Base-by-base conservation (phyloP, 2,113 vertebrate species). In the Lynx canadensis region DNA sequence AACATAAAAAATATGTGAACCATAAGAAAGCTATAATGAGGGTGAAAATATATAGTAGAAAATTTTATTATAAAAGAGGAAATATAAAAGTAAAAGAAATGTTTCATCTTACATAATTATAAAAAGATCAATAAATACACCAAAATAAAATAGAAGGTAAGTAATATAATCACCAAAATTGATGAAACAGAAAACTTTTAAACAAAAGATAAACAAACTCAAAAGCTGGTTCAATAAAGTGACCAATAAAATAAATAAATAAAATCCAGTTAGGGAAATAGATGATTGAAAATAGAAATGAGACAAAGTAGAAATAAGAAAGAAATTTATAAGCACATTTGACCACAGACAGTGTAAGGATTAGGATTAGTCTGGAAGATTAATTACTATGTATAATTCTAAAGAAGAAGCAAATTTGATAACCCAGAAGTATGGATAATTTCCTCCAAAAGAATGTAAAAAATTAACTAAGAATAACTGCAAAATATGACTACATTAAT, bases 221-320 rank as follows among this genome's bases (percentile, higher is more conserved):
- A 85, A 96, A 92, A 86, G 21, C 3, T 36, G 3, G 21, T 81
- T 92, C 91, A n/a, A 31, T 92, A 79, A 92, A 57, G 52, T 96
- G 31, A 48, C 10, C 16, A 80, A 88, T 36, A 82, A 87, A 84
- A 78, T 33, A 19, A 84, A 85, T 69, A 73, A 93, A 66, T 89
- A 94, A 95, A 97, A 94, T 69, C 92, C 4, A 82, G 19, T 38
- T 71, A 68, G 80, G 38, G 33, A 96, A 69, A 29, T 5, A 65
- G 33, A 79, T 68, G 68, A 19, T 29, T 48, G 6, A n/a, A 95
- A 84, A 55, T 48, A 95, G 33, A 92, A 94, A 79, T 21, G 69
- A 79, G 60, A 57, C 25, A 97, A 85, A 48, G 29, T 83, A 89
- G 60, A 45, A 90, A 90, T 36, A 69, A 89, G 63, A 90, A 90